Evolutionary conservation across 2,888 invertebrate genomes (phyloP), one percentile per base, ranked within the genome.

Genomic region (Micoletzkya japonica): DNA sequence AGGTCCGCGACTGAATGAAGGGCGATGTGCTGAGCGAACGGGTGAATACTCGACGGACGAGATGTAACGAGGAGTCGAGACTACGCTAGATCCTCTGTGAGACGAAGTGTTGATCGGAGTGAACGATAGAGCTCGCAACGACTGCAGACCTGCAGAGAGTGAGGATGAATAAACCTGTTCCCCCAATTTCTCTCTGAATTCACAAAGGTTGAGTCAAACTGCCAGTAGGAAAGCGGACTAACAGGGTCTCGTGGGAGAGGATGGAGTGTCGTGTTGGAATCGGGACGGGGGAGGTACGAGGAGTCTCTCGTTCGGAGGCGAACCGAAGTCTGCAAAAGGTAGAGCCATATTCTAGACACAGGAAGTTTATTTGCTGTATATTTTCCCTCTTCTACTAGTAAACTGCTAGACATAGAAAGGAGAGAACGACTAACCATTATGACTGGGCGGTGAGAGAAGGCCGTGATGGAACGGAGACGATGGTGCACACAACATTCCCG

Each of bases 281-380:
- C 52, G 52, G 26, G 64, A 39, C 50, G 64, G 64, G 34, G 64
- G 64, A 28, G 64, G 64, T 4, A 64, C 52, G 10, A 44, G 20
- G 44, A 44, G 44, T 20, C 54, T 39, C 52, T 52, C 28, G 20
- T 64, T 64, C 14, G 64, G 64, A 2, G 64, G 64, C 24, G 64
- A 64, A 36, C 64, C 64, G 26, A 64, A 64, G 7, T 64, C 64
- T 2, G 52, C 64, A 52, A n/a, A 24, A 64, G 52, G 34, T 14
- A 17, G 2, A 28, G 3, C 28, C 24, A 3, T 28, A 54, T 24
- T n/a, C n/a, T n/a, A n/a, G n/a, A n/a, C n/a, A n/a, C n/a, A n/a
- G n/a, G n/a, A n/a, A n/a, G n/a, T n/a, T n/a, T n/a, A n/a, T n/a
- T n/a, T n/a, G n/a, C n/a, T n/a, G n/a, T n/a, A n/a, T n/a, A n/a